Evolutionary conservation across 2,888 invertebrate genomes (phyloP).

Genomic region (Rhingia rostrata): DNA sequence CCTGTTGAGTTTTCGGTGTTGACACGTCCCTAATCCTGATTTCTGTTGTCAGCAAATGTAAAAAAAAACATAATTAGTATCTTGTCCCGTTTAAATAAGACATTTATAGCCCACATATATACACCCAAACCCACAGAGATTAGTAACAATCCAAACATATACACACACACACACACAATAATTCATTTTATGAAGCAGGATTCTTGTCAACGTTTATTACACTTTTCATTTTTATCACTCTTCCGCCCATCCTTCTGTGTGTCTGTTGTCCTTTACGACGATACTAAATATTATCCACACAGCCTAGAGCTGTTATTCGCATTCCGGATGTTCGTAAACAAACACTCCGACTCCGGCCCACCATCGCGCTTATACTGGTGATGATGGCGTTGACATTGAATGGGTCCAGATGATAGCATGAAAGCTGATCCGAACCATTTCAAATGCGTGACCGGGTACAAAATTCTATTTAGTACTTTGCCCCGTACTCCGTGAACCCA

Average conservation of each 20-base stretch:
- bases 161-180: neutral
- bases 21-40: neutral
- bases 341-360: neutral
- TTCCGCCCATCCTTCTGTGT: conserved; percentile 10
- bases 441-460: conserved; percentile 34
- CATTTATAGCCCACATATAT: conserved; percentile 2
- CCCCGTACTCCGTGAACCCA: too few relatives aligned
- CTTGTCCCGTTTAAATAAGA: conserved; percentile 14
- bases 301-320: neutral
- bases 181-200: conserved; percentile 15
- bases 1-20: too few relatives aligned
- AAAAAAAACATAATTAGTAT: too few relatives aligned
- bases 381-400: neutral
- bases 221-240: conserved; percentile 52
- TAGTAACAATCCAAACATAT: neutral
- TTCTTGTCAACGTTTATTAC: conserved; percentile 54
- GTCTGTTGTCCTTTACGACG: conserved; percentile 30
- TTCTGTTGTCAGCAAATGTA: too few relatives aligned
- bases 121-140: neutral
- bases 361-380: neutral
- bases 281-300: conserved; percentile 49
- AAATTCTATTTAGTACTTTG: neutral
- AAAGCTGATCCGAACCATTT: neutral
- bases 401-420: conserved; percentile 7
- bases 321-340: conserved; percentile 5